Evolutionary conservation across 2,888 invertebrate genomes (phyloP), one percentile per base, ranked within the genome.

Genomic region (Cantharis rustica): DNA sequence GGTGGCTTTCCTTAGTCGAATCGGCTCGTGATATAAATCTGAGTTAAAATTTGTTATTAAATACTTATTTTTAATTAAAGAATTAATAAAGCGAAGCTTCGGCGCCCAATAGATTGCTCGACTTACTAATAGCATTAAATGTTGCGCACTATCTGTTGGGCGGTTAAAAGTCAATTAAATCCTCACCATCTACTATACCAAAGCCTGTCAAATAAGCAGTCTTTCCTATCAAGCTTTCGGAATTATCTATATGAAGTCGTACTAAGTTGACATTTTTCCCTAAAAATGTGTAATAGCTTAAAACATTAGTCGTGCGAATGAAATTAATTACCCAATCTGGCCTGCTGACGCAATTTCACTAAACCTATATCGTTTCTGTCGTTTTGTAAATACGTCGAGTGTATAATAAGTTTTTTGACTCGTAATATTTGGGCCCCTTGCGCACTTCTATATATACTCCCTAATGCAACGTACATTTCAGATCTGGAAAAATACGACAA

Each of bases 131-230:
- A n/a, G 47, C n/a, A 47, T 47, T 47, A n/a, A 47, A 47, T 47
- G n/a, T 47, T 47, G 47, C n/a, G 47, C 64, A 64, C 13, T 64
- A 64, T 64, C 17, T 17, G 23, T 17, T 17, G 16, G 15, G 16
- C 23, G 23, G 64, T 66, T 66, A 66, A 23, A 13, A 66, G 16
- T 20, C 20, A 63, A 27, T 64, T 63, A 72, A 15, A 16, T 16
- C 10, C 61, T 77, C 84, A 87, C 87, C 87, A 77, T 88, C 86
- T 27, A 85, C 85, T 68, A 87, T 85, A 4, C 88, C 88, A 81
- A 87, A 87, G 66, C 88, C 88, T 4, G 87, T 87, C 27, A 88
- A 78, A 79, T 83, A 87, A 5, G 84, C 87, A 0, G 85, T 86
- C 77, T 84, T 83, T n/a, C 86, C 86, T 13, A 86, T 77, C 11